These are phyloP conservation scores for Arizona elegans DNA, from an alignment of 2,113 vertebrate genomes.

Conservation along the genomic window DNA sequence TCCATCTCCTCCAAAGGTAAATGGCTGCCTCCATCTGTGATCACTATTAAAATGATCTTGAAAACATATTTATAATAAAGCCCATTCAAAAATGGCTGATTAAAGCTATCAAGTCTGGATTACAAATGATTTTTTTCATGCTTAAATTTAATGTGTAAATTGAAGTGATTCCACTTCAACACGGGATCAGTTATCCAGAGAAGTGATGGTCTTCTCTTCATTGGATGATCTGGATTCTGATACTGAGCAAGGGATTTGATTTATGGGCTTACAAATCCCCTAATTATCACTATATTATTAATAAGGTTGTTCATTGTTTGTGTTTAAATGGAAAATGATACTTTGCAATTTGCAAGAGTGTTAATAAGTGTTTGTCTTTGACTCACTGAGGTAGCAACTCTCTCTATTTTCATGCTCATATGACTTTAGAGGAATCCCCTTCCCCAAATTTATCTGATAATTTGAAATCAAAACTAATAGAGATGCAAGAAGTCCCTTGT, in stretches of 20 bases:
- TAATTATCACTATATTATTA: background rate
- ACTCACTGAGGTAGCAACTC: background rate
- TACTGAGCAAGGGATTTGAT: background rate
- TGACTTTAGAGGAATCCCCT: background rate
- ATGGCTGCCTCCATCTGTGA: background rate
- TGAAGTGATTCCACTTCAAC: background rate
- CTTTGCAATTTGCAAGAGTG: background rate
- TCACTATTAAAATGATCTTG: background rate
- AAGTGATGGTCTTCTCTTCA: background rate
- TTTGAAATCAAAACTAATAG: background rate
- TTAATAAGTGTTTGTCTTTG: background rate
- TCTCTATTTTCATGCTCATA: background rate
- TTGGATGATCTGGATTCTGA: background rate
- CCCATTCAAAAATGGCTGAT: background rate
- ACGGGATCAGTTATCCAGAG: background rate
- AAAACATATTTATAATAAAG: background rate
- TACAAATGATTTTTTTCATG: background rate
- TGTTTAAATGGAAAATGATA: background rate
- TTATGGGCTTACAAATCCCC: background rate
- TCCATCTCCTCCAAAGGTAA: background rate
- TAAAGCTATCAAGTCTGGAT: background rate
- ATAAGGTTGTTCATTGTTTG: background rate
- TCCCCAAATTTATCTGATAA: background rate
- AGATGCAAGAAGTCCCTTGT: background rate
- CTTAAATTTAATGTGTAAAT: background rate